Base-by-base conservation (phyloP, 2,113 vertebrate genomes). In the Nematolebias whitei region DNA sequence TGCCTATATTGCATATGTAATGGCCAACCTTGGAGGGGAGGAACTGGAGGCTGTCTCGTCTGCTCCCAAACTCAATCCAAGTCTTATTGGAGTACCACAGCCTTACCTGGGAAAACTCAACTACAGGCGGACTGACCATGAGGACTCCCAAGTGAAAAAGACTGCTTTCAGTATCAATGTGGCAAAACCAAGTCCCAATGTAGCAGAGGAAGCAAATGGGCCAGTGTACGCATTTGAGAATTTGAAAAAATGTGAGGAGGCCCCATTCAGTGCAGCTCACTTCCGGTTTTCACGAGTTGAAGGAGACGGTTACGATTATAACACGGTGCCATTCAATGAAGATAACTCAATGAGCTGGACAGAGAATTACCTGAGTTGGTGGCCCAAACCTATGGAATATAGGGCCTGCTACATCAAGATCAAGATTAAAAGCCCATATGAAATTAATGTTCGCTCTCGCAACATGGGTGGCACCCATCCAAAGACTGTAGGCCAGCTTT, bases 301-400 rank as follows among this genome's bases (percentile, higher is more conserved):
- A 82, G 96, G 95, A 29, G 95, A 98, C 68, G 86, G 84, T 4
- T 99, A 99, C 0, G 96, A 98, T 76, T 99, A 94, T 56, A 99
- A 99, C 85, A 98, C 97, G 0, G 95, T 99, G 29, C 93, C 95
- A 1, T 99, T 99, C 86, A 96, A 95, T 1, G 98, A 99, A 81
- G 94, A 98, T 1, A 96, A 99, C 64, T 96, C 96, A 15, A 95
- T 97, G 95, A 98, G 95, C 84, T 99, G 97, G 98, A 98, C 96
- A 0, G 95, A 96, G 39, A 96, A 99, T 87, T 99, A 98, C 77
- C 85, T 99, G 68, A 94, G 94, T 0, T 99, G 98, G 98, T 99
- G 98, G 98, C 97, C 98, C 13, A 98, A 97, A 56, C 98, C 98
- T 1, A 95, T 96, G 94, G 98, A 98, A 78, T 98, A 97, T 77